Conservation (phyloP, 2,797 vertebrate genomes). For the Bradypodion ventrale region DNA sequence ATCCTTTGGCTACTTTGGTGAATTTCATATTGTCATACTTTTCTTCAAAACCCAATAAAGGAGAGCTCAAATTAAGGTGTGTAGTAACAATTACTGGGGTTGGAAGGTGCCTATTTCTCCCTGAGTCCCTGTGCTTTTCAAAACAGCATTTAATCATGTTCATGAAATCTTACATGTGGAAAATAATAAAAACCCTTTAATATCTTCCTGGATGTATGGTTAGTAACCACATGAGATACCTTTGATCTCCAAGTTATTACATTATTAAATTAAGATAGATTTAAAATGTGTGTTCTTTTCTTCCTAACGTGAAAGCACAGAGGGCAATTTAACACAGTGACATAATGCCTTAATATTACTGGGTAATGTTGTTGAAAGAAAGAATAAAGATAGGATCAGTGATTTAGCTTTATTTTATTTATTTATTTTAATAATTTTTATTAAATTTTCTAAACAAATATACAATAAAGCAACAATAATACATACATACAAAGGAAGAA, state of each 20-base stretch:
- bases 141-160: conserved; percentile 22
- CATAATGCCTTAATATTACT: conserved; percentile 2
- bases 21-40: background rate
- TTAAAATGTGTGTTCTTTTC: conserved; percentile 34
- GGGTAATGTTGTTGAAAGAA: conserved; percentile 40
- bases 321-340: conserved; percentile 13
- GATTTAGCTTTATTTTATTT: background rate
- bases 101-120: background rate
- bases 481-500: no score
- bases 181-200: conserved; percentile 20
- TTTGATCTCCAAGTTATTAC: conserved; percentile 49
- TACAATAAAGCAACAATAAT: no score
- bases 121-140: background rate
- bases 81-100: background rate
- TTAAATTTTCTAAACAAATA: no score
- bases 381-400: conserved; percentile 23
- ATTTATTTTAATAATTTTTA: no score
- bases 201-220: conserved; percentile 35
- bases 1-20: background rate
- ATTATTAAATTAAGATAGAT: conserved; percentile 44
- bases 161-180: conserved; percentile 2
- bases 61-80: background rate
- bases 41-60: conserved; percentile 28
- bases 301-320: conserved; percentile 33
- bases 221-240: conserved; percentile 36